Evolutionary conservation across 2,888 invertebrate genomes (phyloP).

Genomic region (Lacanobia wlatinum): DNA sequence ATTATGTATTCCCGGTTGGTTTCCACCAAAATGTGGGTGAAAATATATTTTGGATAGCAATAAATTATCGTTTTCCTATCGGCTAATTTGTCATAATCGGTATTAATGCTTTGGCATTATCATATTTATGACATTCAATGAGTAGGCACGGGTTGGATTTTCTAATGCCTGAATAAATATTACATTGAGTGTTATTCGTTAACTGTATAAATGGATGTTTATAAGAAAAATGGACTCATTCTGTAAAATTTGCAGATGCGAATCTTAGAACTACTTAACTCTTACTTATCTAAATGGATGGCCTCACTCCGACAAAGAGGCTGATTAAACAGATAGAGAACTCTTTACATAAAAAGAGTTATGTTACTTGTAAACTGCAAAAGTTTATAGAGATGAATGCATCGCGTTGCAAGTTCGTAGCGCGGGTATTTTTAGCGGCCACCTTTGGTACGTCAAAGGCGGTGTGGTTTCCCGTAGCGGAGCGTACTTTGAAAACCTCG

Average conservation of each 20-base stretch:
- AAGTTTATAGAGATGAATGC: constrained; percentile 55
- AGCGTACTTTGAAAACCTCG: constrained; percentile 42
- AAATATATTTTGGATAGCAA: constrained; percentile 56
- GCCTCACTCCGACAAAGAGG: constrained; percentile 18
- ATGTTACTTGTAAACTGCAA: constrained; percentile 42
- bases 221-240: constrained; percentile 2
- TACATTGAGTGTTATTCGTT: not conserved
- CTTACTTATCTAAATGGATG: constrained; percentile 46
- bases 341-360: constrained; percentile 48
- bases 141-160: constrained; percentile 31
- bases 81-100: constrained; percentile 58
- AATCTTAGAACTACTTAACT: constrained; percentile 30
- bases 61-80: constrained; percentile 59
- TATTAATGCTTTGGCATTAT: constrained; percentile 58
- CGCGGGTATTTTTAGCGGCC: constrained; percentile 50
- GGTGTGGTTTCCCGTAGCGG: constrained; percentile 38
- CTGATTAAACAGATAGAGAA: constrained; percentile 51
- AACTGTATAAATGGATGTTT: not conserved
- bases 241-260: not conserved
- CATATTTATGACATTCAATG: constrained; percentile 50
- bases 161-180: constrained; percentile 34
- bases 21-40: constrained; percentile 42
- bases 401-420: constrained; percentile 24
- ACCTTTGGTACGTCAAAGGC: constrained; percentile 56
- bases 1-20: constrained; percentile 47